These are phyloP conservation scores for Montipora foliosa DNA, from an alignment of 64 coral and sea anemone species.

Conservation along the genomic window DNA sequence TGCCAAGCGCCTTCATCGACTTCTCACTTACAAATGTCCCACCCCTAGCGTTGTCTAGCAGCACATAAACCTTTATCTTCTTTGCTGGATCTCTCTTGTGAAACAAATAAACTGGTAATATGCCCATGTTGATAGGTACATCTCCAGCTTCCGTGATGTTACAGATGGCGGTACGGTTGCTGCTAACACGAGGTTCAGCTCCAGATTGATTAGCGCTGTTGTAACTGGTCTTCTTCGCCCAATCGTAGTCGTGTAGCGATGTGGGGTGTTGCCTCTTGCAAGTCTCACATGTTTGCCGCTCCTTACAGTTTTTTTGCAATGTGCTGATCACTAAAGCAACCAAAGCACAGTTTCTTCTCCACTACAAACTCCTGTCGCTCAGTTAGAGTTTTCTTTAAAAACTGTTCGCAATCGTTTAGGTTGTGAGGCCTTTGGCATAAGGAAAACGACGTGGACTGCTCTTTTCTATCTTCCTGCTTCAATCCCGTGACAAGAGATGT, in stretches of 20 bases:
- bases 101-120: conserved; percentile 63
- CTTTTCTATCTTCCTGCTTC: not conserved
- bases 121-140: conserved; percentile 46
- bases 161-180: conserved; percentile 15
- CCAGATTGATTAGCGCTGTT: not conserved
- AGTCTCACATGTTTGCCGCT: conserved; percentile 42
- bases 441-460: no score
- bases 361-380: no score
- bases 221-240: not conserved
- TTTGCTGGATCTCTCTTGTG: conserved; percentile 42
- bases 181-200: not conserved
- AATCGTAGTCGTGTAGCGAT: conserved; percentile 54
- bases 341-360: not conserved
- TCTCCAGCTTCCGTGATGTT: conserved; percentile 53
- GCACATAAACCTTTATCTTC: conserved; percentile 67
- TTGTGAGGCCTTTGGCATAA: no score
- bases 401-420: no score
- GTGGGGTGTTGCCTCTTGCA: conserved; percentile 78
- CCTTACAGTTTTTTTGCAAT: conserved; percentile 48
- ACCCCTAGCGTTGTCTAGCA: conserved; percentile 63
- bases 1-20: conserved; percentile 19
- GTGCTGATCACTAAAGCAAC: conserved; percentile 61
- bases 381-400: no score
- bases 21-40: conserved; percentile 74
- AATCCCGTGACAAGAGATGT: not conserved